These are phyloP conservation scores for Psittacula echo DNA, from an alignment of 2,797 vertebrate genomes.

Conservation along the genomic window DNA sequence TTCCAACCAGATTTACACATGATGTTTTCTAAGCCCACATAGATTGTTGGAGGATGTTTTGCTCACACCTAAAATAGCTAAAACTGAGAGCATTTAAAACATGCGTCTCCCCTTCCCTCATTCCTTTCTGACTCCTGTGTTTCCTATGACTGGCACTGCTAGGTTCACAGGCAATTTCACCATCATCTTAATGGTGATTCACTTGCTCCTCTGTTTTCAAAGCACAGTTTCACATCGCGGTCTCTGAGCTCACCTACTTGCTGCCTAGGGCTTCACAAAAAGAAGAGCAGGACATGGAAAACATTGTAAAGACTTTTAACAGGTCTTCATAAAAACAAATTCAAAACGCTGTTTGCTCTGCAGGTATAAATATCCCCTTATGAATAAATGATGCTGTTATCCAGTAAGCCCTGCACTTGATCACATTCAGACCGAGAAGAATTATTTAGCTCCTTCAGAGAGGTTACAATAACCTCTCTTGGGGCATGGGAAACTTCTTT, in stretches of 20 bases:
- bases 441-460: background rate
- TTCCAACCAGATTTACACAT: background rate
- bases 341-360: background rate
- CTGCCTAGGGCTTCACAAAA: background rate
- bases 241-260: background rate
- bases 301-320: background rate
- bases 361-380: background rate
- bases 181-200: background rate
- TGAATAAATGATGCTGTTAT: conserved; percentile 15
- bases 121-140: background rate
- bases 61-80: background rate
- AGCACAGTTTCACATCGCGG: background rate
- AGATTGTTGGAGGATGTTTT: background rate
- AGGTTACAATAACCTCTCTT: conserved; percentile 20
- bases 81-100: background rate
- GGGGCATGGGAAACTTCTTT: background rate
- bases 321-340: background rate
- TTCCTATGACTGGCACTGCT: background rate
- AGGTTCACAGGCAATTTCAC: background rate
- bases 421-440: background rate
- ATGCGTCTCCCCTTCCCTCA: background rate
- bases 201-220: background rate
- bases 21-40: background rate
- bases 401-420: background rate
- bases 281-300: background rate